phyloP scores from a whole-genome alignment of 2,888 invertebrate genomes.

The Cephus pygmeus region DNA sequence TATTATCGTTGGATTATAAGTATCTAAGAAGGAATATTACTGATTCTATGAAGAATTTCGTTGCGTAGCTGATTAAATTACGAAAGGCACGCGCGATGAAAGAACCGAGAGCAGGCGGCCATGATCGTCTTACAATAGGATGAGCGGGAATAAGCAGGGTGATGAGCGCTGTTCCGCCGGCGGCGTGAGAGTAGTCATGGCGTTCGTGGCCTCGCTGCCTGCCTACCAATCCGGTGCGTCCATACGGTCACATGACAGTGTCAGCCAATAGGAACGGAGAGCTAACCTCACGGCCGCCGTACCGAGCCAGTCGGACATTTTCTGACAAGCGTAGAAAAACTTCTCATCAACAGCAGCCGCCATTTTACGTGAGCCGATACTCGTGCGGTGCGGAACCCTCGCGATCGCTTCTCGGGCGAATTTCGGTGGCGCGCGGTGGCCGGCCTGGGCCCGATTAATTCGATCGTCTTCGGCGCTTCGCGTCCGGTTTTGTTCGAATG shows the following conservation, averaged over 20 bases:
- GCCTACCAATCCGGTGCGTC: slow-evolving; percentile 61
- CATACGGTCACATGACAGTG: slow-evolving; percentile 67
- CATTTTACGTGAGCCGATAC: slow-evolving; percentile 82
- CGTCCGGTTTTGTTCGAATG: slow-evolving; percentile 41
- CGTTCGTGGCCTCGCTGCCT: slow-evolving; percentile 64
- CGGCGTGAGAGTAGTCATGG: slow-evolving; percentile 62
- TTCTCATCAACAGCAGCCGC: slow-evolving; percentile 92
- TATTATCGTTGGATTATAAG: background rate
- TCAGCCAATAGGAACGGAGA: slow-evolving; percentile 63
- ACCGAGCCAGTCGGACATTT: slow-evolving; percentile 69
- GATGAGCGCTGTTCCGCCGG: slow-evolving; percentile 28
- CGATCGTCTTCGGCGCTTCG: slow-evolving; percentile 39
- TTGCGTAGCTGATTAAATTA: background rate
- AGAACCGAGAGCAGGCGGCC: background rate
- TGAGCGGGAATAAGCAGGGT: background rate
- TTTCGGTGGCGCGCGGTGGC: slow-evolving; percentile 49
- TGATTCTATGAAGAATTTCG: background rate
- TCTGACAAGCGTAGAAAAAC: slow-evolving; percentile 96
- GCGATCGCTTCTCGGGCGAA: slow-evolving; percentile 46
- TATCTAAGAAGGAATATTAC: background rate
- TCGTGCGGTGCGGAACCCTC: slow-evolving; percentile 54
- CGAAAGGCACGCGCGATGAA: background rate
- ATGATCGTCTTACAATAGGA: slow-evolving; percentile 1
- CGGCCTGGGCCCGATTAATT: slow-evolving; percentile 42
- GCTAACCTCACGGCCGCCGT: slow-evolving; percentile 65